A percentile compares a stretch with the other conserved stretches of the same genome.
These are phyloP conservation scores for Tenthredo mesomela DNA, from an alignment of 2,888 invertebrate genomes.

Conservation along the genomic window DNA sequence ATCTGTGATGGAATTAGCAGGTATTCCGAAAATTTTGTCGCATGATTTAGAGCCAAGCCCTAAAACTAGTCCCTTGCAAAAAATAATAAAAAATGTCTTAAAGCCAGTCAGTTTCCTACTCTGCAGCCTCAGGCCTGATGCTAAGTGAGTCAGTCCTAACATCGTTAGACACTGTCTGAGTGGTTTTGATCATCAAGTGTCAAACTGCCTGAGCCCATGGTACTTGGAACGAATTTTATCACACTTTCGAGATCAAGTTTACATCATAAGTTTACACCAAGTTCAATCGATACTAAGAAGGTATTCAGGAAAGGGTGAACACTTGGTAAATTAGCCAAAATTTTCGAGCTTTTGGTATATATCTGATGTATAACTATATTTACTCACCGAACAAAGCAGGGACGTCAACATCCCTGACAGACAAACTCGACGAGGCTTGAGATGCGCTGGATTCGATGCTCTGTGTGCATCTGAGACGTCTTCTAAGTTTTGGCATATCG, in stretches of 20 bases:
- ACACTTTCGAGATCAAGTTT: background rate
- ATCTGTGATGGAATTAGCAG: background rate
- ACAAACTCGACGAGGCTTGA: constrained; percentile 91
- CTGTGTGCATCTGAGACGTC: constrained; percentile 84
- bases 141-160: constrained; percentile 68
- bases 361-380: background rate
- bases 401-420: constrained; percentile 86
- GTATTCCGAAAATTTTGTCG: background rate
- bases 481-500: constrained; percentile 93
- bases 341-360: background rate
- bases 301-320: constrained; percentile 8
- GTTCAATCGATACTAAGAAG: background rate
- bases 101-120: background rate
- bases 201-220: constrained; percentile 53
- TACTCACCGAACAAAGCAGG: constrained; percentile 80
- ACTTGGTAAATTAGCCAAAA: background rate
- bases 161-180: constrained; percentile 71
- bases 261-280: constrained; percentile 4
- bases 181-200: constrained; percentile 66
- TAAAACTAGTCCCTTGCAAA: background rate
- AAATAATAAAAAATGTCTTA: background rate
- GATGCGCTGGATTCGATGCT: constrained; percentile 88
- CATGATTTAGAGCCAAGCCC: background rate
- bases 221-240: constrained; percentile 63
- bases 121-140: background rate